A percentile compares a stretch with the other conserved stretches of the same genome.
Evolutionary conservation across 2,888 invertebrate species (phyloP).

Genomic region (Patella pellucida): DNA sequence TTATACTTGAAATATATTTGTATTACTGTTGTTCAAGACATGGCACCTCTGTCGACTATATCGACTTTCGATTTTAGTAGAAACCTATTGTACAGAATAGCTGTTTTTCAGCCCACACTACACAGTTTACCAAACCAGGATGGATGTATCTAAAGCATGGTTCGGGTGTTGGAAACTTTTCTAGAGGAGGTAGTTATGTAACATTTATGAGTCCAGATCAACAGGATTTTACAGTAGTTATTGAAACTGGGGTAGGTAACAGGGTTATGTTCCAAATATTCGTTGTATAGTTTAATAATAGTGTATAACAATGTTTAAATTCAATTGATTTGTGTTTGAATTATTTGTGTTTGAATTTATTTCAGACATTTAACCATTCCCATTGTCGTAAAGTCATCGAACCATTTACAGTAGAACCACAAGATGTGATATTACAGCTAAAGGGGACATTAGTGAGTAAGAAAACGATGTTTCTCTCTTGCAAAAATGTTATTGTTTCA

Average conservation of each 20-base stretch:
- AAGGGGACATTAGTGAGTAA: not conserved
- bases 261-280: not conserved
- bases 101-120: not conserved
- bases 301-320: too few relatives aligned
- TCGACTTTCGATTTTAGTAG: too few relatives aligned
- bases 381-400: not conserved
- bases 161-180: not conserved
- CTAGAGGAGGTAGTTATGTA: not conserved
- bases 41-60: too few relatives aligned
- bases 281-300: too few relatives aligned
- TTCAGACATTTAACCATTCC: slow-evolving; percentile 8
- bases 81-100: too few relatives aligned
- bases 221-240: not conserved
- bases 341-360: not conserved
- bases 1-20: too few relatives aligned
- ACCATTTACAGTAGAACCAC: not conserved
- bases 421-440: not conserved
- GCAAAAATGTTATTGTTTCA: too few relatives aligned
- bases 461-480: too few relatives aligned
- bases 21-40: too few relatives aligned
- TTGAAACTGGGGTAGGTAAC: not conserved
- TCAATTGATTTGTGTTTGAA: too few relatives aligned
- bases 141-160: slow-evolving; percentile 4
- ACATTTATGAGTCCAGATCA: not conserved
- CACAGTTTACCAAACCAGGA: slow-evolving; percentile 11